phyloP scores from a whole-genome alignment of 2,113 vertebrate genomes.

The Carollia perspicillata region DNA sequence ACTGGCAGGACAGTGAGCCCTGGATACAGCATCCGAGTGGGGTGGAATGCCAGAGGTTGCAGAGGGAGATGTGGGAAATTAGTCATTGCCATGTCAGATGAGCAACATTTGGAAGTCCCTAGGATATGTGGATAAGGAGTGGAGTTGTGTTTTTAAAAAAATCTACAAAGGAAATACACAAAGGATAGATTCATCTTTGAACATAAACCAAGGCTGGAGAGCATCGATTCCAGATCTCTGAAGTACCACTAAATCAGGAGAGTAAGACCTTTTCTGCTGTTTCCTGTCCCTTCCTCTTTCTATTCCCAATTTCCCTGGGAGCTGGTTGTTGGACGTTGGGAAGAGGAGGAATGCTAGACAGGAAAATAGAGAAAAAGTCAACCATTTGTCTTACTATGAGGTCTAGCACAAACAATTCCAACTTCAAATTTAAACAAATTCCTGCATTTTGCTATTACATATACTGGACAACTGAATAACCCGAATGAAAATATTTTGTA shows the following conservation, averaged over 20 bases:
- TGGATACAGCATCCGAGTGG: background rate
- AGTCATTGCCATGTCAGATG: background rate
- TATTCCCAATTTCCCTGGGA: background rate
- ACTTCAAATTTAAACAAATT: background rate
- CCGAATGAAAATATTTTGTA: conserved; percentile 15
- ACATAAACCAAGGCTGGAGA: background rate
- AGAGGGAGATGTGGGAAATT: background rate
- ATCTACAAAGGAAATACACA: background rate
- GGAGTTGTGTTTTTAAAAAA: background rate
- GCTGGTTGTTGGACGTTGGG: background rate
- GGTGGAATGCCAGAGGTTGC: background rate
- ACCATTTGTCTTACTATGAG: fast-evolving
- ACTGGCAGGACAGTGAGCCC: background rate
- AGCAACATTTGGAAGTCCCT: background rate
- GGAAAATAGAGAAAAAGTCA: background rate
- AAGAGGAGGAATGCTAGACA: background rate
- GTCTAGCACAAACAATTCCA: background rate
- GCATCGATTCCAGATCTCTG: background rate
- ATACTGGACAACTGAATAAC: conserved; percentile 38
- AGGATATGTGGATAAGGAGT: background rate
- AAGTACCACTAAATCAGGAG: background rate
- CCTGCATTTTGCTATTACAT: background rate
- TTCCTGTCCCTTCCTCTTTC: background rate
- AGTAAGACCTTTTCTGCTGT: background rate
- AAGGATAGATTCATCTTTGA: background rate